Evolutionary conservation across 2,888 invertebrate genomes (phyloP).

Genomic region (Caenorhabditis sulstoni): DNA sequence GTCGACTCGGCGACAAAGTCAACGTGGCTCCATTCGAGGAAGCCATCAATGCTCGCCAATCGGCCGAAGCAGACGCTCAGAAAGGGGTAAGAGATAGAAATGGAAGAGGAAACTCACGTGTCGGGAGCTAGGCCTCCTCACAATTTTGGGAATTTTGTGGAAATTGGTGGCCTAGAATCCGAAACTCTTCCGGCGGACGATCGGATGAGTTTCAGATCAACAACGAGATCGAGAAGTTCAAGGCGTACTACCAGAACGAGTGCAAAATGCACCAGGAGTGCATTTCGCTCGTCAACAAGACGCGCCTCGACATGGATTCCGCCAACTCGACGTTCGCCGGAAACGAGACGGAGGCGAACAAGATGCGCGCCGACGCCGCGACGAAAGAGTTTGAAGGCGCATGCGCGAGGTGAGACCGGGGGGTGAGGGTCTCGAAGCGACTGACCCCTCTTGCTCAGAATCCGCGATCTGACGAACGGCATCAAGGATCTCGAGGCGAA

Average conservation of each 20-base stretch:
- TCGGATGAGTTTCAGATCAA: slow-evolving; percentile 26
- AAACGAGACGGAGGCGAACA: slow-evolving; percentile 34
- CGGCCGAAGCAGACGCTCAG: slow-evolving; percentile 14
- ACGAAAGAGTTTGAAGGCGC: slow-evolving; percentile 42
- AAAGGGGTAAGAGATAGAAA: slow-evolving; percentile 42
- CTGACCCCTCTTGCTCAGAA: slow-evolving; percentile 6
- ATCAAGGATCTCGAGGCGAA: slow-evolving; percentile 30
- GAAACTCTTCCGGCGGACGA: no score
- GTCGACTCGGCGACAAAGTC: slow-evolving; percentile 29
- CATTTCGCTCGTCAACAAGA: slow-evolving; percentile 10
- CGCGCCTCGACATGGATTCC: slow-evolving; percentile 34
- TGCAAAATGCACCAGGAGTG: slow-evolving; percentile 15
- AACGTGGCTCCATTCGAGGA: slow-evolving; percentile 29
- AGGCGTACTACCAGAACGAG: slow-evolving; percentile 33
- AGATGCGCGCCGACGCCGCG: slow-evolving; percentile 28
- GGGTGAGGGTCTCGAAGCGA: neutral
- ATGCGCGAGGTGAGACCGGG: slow-evolving; percentile 23
- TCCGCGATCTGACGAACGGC: slow-evolving; percentile 20
- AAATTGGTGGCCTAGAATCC: no score
- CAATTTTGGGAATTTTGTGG: no score
- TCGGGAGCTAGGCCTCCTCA: no score
- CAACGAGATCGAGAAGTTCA: slow-evolving; percentile 32
- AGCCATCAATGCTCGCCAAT: slow-evolving; percentile 15
- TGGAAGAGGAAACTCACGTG: no score
- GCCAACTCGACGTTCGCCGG: slow-evolving; percentile 29